Evolutionary conservation across 1,140 invertebrate genomes (phyloP), one percentile per base, ranked within the genome.

Genomic region (Pogonognathellus flavescens): DNA sequence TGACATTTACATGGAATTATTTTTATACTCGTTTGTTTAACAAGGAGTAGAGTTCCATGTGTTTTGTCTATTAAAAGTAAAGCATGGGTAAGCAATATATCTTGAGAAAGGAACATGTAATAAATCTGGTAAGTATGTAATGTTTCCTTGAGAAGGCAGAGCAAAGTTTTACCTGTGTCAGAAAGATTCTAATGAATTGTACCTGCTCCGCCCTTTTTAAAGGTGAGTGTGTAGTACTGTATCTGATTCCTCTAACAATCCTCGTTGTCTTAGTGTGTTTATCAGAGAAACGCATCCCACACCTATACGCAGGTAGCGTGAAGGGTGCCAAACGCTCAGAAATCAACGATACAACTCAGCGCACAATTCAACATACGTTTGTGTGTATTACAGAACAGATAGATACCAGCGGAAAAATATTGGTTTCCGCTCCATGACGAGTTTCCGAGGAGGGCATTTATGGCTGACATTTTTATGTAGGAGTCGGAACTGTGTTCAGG

Each of bases 371-470:
- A 41, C 20, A 66, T 66, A 66, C 10, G 62, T 66, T 14, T 25
- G 9, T 66, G 25, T 22, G 20, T 55, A 55, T 41, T 41, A 3
- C 6, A 55, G 2, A 5, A 55, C 53, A 53, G 1, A 14, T 72
- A 7, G 16, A 10, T 49, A 76, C 25, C 49, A 76, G 70, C 70
- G 70, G 70, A 76, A 76, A 76, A 76, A 76, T 76, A 31, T 76
- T 76, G 41, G 70, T 76, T 76, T 76, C 70, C 70, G 70, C 31
- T 76, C 31, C 70, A 76, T 76, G 70, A 76, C 70, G 70, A 76
- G 70, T 76, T 76, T 76, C 70, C 70, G 41, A 76, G 70, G 70
- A 76, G 70, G 70, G 70, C 70, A 76, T 76, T 76, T 76, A 76
- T 31, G 25, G 70, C 70, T 76, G 70, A 76, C 70, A 76, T 76